A percentile compares a stretch with the other conserved stretches of the same genome.
Evolutionary conservation across 1,140 invertebrate genomes (phyloP).

Genomic region (Eubasilissa regina): DNA sequence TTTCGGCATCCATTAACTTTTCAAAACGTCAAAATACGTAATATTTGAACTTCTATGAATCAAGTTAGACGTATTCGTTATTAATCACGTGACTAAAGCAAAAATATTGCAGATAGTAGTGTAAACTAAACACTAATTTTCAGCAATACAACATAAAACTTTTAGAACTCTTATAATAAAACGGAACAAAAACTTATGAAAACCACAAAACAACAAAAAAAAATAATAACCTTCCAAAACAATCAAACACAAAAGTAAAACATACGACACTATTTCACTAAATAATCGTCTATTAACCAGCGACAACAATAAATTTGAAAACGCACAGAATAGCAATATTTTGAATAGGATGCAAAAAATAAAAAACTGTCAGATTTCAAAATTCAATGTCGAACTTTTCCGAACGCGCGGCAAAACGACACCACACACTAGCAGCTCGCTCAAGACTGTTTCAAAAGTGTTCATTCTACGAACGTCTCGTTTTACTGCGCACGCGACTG

Average conservation of each 20-base stretch:
- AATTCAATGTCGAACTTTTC: conserved; percentile 41
- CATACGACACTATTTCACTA: neutral
- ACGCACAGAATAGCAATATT: neutral
- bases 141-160: neutral
- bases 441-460: conserved; percentile 49
- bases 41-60: neutral
- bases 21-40: neutral
- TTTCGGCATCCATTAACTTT: conserved; percentile 3
- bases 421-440: neutral
- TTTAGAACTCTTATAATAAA: conserved; percentile 10
- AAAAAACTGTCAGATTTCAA: conserved; percentile 37
- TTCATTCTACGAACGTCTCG: conserved; percentile 8
- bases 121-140: neutral
- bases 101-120: neutral
- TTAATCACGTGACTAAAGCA: neutral
- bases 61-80: no score
- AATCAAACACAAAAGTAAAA: conserved; percentile 26
- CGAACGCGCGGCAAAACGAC: conserved; percentile 41
- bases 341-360: conserved; percentile 7
- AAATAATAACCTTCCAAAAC: neutral
- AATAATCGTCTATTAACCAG: neutral
- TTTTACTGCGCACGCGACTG: conserved; percentile 53
- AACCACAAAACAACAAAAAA: conserved; percentile 43
- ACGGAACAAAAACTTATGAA: conserved; percentile 29
- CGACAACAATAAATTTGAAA: neutral